A percentile compares a stretch with the other conserved stretches of the same genome.
Evolutionary conservation across 2,797 vertebrate genomes (phyloP).

Genomic region (Lates japonicus): DNA sequence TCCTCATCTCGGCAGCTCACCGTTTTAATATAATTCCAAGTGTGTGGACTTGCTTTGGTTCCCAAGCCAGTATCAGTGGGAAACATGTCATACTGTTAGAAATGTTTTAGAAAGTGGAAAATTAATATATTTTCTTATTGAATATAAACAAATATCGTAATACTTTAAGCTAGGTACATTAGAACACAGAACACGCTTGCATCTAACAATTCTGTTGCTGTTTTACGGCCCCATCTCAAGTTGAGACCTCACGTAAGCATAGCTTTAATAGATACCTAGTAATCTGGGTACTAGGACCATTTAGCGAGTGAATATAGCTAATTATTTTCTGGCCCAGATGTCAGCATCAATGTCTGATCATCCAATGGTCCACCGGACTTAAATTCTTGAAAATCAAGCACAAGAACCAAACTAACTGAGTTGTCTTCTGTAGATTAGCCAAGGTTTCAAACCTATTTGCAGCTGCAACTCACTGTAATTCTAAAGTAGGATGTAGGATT

Average conservation of each 20-base stretch:
- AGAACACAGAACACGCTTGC: background rate
- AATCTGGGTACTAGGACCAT: background rate
- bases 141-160: too few relatives aligned
- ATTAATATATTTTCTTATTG: background rate
- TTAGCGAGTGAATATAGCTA: background rate
- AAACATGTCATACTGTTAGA: background rate
- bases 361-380: rapidly evolving
- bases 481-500: background rate
- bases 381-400: background rate
- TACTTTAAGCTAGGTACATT: too few relatives aligned
- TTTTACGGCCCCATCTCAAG: too few relatives aligned
- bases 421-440: background rate
- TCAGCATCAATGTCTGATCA: background rate
- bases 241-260: background rate
- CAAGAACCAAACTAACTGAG: background rate
- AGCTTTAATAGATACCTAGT: background rate
- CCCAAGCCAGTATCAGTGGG: background rate
- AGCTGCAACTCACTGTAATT: background rate
- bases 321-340: background rate
- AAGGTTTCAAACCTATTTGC: background rate
- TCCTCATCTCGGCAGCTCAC: background rate
- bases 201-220: background rate
- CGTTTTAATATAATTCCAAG: background rate
- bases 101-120: background rate
- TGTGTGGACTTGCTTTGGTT: background rate